Percentiles rank a stretch among this genome's conserved stretches.
These are phyloP conservation scores for Opisthocomus hoazin DNA, from an alignment of 2,113 vertebrate species.

Conservation along the genomic window DNA sequence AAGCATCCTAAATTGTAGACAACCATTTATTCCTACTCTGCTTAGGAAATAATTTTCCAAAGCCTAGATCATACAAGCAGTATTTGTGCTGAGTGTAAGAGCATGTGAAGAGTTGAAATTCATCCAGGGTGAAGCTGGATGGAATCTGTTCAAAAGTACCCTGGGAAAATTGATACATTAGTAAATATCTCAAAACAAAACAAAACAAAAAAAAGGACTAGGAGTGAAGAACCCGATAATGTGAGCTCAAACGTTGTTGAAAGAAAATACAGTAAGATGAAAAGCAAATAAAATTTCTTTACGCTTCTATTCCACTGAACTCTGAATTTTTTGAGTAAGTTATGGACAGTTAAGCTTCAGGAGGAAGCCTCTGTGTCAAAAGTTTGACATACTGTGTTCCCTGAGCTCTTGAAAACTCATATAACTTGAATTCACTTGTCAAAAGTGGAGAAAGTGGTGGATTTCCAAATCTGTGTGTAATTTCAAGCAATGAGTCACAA, in stretches of 20 bases:
- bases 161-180: not conserved
- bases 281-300: not conserved
- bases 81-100: not conserved
- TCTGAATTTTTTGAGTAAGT: not conserved
- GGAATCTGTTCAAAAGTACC: not conserved
- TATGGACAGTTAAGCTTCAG: not conserved
- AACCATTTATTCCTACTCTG: not conserved
- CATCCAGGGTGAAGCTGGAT: not conserved
- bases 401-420: not conserved
- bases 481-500: slow-evolving; percentile 27
- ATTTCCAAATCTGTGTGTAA: slow-evolving; percentile 3
- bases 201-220: not conserved
- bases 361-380: not conserved
- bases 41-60: not conserved
- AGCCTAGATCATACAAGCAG: not conserved
- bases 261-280: not conserved
- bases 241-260: not conserved
- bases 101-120: not conserved
- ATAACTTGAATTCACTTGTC: not conserved
- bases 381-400: not conserved
- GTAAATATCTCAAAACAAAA: not conserved
- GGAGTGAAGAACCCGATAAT: not conserved
- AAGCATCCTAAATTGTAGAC: not conserved
- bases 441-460: not conserved
- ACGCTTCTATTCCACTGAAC: not conserved